Conservation (phyloP, 1,140 invertebrate species). For the Maconellicoccus hirsutus region DNA sequence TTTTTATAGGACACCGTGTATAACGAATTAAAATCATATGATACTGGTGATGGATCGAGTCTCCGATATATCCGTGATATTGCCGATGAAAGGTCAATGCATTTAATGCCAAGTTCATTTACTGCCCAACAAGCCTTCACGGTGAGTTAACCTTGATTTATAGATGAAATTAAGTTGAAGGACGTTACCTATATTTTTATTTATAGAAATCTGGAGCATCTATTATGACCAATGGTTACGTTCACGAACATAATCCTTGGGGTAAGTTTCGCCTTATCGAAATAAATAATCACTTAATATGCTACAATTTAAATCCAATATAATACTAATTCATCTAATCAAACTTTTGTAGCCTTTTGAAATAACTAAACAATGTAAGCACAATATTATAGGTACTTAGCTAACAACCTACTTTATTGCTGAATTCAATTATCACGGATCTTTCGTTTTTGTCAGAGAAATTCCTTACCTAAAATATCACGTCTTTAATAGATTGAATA, state of each 20-base stretch:
- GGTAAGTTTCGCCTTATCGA: conserved; percentile 39
- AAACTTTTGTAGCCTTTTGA: no score
- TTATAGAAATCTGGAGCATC: conserved; percentile 66
- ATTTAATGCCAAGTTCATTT: conserved; percentile 50
- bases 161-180: background rate
- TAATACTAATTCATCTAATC: no score
- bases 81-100: conserved; percentile 33
- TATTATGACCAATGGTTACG: conserved; percentile 59
- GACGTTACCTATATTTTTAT: conserved; percentile 27
- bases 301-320: no score
- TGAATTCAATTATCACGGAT: no score
- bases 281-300: no score
- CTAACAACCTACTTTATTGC: no score
- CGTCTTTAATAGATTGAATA: no score
- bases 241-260: conserved; percentile 44
- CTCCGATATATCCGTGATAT: background rate
- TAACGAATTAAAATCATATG: conserved; percentile 12
- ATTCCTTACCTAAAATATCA: no score
- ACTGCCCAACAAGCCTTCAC: conserved; percentile 51
- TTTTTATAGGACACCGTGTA: background rate
- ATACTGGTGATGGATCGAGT: background rate
- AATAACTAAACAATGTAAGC: no score
- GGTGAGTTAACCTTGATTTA: conserved; percentile 36
- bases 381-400: no score
- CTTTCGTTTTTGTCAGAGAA: no score